phyloP scores from a whole-genome alignment of 1,140 invertebrate genomes.

The Triops cancriformis region DNA sequence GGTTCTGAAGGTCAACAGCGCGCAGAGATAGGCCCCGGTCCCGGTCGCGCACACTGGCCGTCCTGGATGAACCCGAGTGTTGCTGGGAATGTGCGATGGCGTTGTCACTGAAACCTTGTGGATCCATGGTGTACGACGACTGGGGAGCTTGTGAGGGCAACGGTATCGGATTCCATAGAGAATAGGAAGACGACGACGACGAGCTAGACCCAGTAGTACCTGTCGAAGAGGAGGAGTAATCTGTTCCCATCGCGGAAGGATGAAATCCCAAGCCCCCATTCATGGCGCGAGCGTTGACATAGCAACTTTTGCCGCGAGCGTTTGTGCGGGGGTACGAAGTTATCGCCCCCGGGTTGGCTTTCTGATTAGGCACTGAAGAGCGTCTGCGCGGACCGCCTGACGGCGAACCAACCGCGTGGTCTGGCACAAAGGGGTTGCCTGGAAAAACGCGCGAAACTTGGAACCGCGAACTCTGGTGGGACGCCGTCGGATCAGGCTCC shows the following conservation, averaged over 20 bases:
- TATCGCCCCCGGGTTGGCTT: background rate
- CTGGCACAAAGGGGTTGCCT: background rate
- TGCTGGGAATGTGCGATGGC: background rate
- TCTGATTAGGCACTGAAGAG: background rate
- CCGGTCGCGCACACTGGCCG: background rate
- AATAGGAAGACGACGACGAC: background rate
- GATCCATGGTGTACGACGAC: slow-evolving; percentile 9
- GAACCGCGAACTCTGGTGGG: background rate
- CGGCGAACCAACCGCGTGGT: background rate
- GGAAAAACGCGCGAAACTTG: background rate
- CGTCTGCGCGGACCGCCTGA: background rate
- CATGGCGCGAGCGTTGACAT: slow-evolving; percentile 2
- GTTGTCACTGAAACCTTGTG: background rate
- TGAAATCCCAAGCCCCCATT: background rate
- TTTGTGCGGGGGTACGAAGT: background rate
- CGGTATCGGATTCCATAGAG: background rate
- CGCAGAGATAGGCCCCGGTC: background rate
- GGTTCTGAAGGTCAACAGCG: background rate
- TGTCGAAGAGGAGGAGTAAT: background rate
- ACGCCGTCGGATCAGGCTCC: background rate
- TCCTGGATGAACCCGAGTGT: background rate
- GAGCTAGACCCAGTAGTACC: background rate
- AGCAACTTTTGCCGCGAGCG: slow-evolving; percentile 3
- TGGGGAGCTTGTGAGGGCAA: background rate
- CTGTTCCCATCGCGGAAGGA: background rate